Evolutionary conservation across 2,113 vertebrate species (phyloP).

Genomic region (Microcebus griseorufus): DNA sequence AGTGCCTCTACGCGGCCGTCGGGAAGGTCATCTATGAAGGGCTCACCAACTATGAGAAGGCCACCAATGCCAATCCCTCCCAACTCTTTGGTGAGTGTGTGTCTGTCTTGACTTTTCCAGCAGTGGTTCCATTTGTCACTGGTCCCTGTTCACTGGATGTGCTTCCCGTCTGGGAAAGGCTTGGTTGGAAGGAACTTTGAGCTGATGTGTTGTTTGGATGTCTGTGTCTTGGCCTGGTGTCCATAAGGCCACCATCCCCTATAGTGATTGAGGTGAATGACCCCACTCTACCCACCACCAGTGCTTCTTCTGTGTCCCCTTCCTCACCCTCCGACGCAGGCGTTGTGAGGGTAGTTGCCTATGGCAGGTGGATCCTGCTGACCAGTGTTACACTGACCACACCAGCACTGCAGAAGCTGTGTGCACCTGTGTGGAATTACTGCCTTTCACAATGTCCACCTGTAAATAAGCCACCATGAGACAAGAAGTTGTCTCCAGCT

Average conservation of each 20-base stretch:
- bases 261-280: not conserved
- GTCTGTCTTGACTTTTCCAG: not conserved
- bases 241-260: accelerated
- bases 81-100: slow-evolving; percentile 94
- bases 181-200: not conserved
- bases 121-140: accelerated
- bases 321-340: not conserved
- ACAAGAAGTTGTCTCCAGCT: accelerated
- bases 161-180: not conserved
- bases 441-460: not conserved
- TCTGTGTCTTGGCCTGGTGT: too few relatives aligned
- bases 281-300: accelerated
- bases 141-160: accelerated
- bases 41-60: slow-evolving; percentile 98
- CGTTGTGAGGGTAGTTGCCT: not conserved
- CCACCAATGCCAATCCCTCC: slow-evolving; percentile 95
- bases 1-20: slow-evolving; percentile 96
- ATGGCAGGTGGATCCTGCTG: accelerated
- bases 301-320: not conserved
- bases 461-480: too few relatives aligned
- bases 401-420: not conserved
- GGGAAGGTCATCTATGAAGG: slow-evolving; percentile 99
- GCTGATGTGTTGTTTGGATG: not conserved
- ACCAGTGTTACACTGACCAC: not conserved
- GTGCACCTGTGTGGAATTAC: accelerated